phyloP scores from a whole-genome alignment of 2,797 vertebrate genomes.

The Podarcis siculus region DNA sequence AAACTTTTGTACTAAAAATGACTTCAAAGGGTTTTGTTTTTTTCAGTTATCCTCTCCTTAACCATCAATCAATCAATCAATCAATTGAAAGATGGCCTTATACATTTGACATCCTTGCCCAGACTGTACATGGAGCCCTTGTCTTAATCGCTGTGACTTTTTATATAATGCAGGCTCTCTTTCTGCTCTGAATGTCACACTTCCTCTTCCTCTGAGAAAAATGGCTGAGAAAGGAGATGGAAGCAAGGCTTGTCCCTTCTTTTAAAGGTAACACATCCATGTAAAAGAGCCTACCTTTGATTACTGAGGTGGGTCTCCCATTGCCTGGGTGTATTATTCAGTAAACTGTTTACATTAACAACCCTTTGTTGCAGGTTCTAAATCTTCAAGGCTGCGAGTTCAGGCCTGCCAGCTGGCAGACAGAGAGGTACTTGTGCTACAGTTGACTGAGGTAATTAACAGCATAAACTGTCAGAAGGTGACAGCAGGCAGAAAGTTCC shows the following conservation, averaged over 20 bases:
- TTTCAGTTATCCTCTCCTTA: background rate
- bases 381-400: slow-evolving; percentile 81
- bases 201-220: background rate
- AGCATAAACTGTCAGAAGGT: slow-evolving; percentile 80
- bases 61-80: slow-evolving; percentile 24
- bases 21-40: too few relatives aligned
- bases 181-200: background rate
- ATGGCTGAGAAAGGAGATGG: slow-evolving; percentile 4
- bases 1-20: background rate
- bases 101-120: slow-evolving; percentile 24
- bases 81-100: slow-evolving; percentile 17
- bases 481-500: slow-evolving; percentile 82
- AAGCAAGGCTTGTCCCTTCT: slow-evolving; percentile 33
- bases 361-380: slow-evolving; percentile 83
- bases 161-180: background rate
- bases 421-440: slow-evolving; percentile 82
- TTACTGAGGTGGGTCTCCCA: slow-evolving; percentile 68
- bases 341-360: slow-evolving; percentile 83
- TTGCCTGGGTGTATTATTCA: slow-evolving; percentile 77
- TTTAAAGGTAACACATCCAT: slow-evolving; percentile 19
- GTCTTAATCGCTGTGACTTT: fast-evolving
- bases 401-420: slow-evolving; percentile 83
- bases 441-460: slow-evolving; percentile 84
- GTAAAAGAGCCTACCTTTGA: slow-evolving; percentile 68
- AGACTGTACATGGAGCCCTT: background rate